phyloP scores from a whole-genome alignment of 2,888 invertebrate genomes.

The Leucania comma region DNA sequence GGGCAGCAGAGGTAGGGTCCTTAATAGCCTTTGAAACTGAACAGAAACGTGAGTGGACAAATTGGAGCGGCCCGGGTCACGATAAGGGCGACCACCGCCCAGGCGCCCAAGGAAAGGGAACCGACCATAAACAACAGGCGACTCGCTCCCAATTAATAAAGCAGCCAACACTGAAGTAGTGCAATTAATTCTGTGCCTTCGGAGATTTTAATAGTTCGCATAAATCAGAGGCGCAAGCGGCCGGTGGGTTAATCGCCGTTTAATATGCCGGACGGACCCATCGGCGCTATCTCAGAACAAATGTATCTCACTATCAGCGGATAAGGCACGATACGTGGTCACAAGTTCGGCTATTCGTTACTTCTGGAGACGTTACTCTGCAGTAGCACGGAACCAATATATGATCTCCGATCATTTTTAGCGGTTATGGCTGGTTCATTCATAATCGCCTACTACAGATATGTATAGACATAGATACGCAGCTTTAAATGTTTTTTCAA shows the following conservation, averaged over 20 bases:
- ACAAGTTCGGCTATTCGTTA: constrained; percentile 26
- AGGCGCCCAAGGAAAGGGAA: constrained; percentile 83
- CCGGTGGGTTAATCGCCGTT: constrained; percentile 90
- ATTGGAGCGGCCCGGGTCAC: constrained; percentile 87
- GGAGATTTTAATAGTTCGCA: constrained; percentile 90
- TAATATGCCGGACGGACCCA: constrained; percentile 87
- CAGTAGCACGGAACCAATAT: constrained; percentile 5
- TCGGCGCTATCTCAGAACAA: constrained; percentile 65
- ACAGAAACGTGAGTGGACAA: constrained; percentile 89
- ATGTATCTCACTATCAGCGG: constrained; percentile 69
- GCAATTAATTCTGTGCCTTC: constrained; percentile 90
- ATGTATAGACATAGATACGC: too few relatives aligned
- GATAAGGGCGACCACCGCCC: constrained; percentile 79
- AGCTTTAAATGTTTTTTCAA: not conserved
- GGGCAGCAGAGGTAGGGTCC: constrained; percentile 82
- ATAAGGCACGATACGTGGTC: constrained; percentile 68
- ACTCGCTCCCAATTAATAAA: constrained; percentile 90
- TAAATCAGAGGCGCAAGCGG: constrained; percentile 84
- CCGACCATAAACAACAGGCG: constrained; percentile 89
- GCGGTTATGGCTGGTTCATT: constrained; percentile 47
- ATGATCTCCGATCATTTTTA: constrained; percentile 30
- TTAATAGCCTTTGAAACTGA: constrained; percentile 88
- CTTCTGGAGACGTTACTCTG: not conserved
- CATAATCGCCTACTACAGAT: not conserved
- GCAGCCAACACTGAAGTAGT: constrained; percentile 88